Percentiles rank a stretch among this genome's conserved stretches.
These are phyloP conservation scores for Scyliorhinus canicula DNA, from an alignment of 2,797 vertebrate species.

Conservation along the genomic window DNA sequence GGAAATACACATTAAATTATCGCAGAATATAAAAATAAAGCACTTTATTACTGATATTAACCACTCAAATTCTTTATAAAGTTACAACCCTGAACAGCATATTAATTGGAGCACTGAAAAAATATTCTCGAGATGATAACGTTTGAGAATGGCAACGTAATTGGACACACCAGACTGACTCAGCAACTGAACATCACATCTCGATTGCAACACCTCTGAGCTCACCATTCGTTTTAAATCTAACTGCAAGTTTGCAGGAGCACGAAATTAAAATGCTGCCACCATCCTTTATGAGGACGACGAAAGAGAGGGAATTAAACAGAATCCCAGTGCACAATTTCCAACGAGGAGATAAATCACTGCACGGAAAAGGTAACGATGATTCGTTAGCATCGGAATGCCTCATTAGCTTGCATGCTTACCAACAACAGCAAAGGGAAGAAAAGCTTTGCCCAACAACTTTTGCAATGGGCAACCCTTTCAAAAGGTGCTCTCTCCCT, in stretches of 20 bases:
- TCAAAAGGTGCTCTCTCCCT: not conserved
- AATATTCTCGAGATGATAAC: not conserved
- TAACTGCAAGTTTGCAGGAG: not conserved
- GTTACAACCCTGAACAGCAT: not conserved
- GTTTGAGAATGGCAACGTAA: not conserved
- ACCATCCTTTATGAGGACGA: too few relatives aligned
- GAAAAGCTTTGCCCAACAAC: not conserved
- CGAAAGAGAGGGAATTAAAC: not conserved
- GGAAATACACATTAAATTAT: not conserved
- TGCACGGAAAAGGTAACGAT: not conserved
- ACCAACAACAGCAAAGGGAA: not conserved
- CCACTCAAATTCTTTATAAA: not conserved
- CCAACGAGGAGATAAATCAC: not conserved
- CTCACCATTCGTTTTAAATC: not conserved
- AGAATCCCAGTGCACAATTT: not conserved
- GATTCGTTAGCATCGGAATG: not conserved
- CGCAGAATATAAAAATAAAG: not conserved
- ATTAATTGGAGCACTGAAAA: not conserved
- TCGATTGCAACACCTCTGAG: not conserved
- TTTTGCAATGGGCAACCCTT: not conserved
- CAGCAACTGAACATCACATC: not conserved
- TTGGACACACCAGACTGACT: not conserved
- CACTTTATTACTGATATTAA: not conserved
- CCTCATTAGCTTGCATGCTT: not conserved
- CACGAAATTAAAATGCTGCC: not conserved